Evolutionary conservation across 1,140 invertebrate species (phyloP).

Genomic region (Carcinoscorpius rotundicauda): DNA sequence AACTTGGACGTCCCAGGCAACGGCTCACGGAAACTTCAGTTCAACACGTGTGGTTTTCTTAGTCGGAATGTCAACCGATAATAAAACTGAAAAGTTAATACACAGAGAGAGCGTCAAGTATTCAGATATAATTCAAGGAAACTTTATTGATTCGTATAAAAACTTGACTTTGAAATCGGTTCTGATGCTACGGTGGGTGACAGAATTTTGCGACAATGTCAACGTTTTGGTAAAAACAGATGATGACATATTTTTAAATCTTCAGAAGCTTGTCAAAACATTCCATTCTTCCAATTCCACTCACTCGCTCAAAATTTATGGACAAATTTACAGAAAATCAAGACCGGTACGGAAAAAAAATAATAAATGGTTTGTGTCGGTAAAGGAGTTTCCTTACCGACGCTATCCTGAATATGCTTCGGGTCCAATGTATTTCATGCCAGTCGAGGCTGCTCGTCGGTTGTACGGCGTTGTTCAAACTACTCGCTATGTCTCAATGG

Average conservation of each 20-base stretch:
- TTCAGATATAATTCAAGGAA: slow-evolving; percentile 39
- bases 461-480: slow-evolving; percentile 31
- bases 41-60: slow-evolving; percentile 44
- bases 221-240: slow-evolving; percentile 68
- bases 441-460: slow-evolving; percentile 30
- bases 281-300: too few relatives aligned
- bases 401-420: slow-evolving; percentile 41
- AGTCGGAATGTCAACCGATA: slow-evolving; percentile 42
- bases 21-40: too few relatives aligned
- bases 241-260: slow-evolving; percentile 67
- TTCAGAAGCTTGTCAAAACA: slow-evolving; percentile 29
- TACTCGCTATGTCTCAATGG: slow-evolving; percentile 34
- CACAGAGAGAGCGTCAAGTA: slow-evolving; percentile 25
- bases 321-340: background rate
- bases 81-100: slow-evolving; percentile 15
- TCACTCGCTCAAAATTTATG: too few relatives aligned
- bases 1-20: too few relatives aligned
- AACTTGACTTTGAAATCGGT: slow-evolving; percentile 77
- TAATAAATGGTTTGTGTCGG: slow-evolving; percentile 25
- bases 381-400: slow-evolving; percentile 23
- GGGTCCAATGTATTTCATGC: slow-evolving; percentile 27
- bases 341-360: slow-evolving; percentile 13
- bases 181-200: slow-evolving; percentile 69
- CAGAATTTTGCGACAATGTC: slow-evolving; percentile 45
- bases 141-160: slow-evolving; percentile 61